Conservation (phyloP, 2,888 invertebrate genomes). For the Erebia aethiops region DNA sequence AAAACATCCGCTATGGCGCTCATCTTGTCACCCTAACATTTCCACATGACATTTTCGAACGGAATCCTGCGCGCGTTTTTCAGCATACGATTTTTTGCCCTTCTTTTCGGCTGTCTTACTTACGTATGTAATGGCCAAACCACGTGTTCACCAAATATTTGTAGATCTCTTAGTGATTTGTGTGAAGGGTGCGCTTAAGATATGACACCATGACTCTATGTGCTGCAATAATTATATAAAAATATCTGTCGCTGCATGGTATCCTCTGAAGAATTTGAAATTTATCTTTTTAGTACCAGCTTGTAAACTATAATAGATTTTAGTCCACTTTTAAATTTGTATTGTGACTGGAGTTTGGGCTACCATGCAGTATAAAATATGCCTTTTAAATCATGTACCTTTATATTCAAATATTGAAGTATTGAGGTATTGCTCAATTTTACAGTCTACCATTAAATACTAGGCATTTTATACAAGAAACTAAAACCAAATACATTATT, state of each 20-base stretch:
- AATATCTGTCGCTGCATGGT: neutral
- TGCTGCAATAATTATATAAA: neutral
- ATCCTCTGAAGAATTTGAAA: neutral
- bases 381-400: neutral
- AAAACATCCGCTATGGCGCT: too few relatives aligned
- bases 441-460: neutral
- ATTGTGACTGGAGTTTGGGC: neutral
- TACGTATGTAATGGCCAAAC: slow-evolving; percentile 28
- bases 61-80: too few relatives aligned
- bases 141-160: slow-evolving; percentile 32
- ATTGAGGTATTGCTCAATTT: slow-evolving; percentile 6
- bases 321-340: neutral
- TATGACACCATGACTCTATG: neutral
- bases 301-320: neutral
- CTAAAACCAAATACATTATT: neutral
- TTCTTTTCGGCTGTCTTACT: slow-evolving; percentile 8
- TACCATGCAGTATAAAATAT: neutral
- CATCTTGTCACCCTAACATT: too few relatives aligned
- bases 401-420: neutral
- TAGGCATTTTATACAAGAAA: neutral
- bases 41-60: too few relatives aligned
- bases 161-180: slow-evolving; percentile 10
- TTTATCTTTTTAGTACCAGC: neutral
- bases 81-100: neutral
- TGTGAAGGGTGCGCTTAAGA: neutral